Percentiles rank a stretch among this genome's conserved stretches.
Evolutionary conservation across 2,113 vertebrate species (phyloP).

Genomic region (Lathamus discolor): DNA sequence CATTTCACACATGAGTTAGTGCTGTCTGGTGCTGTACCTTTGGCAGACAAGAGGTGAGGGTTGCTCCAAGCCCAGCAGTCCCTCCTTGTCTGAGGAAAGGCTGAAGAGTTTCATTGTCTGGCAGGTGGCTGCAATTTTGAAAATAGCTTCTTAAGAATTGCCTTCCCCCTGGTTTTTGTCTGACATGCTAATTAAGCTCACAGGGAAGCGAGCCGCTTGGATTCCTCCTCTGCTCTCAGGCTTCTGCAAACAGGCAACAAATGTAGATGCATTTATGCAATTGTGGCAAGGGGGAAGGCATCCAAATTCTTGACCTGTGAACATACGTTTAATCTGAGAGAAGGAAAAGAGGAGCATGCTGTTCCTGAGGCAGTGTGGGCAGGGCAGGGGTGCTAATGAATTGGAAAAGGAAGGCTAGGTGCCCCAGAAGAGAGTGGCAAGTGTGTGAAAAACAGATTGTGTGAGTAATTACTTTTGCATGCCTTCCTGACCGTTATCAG

Average conservation of each 20-base stretch:
- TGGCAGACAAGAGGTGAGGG: neutral
- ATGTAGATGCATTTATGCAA: neutral
- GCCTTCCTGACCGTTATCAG: conserved; percentile 70
- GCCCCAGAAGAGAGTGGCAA: conserved; percentile 38
- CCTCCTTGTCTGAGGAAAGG: neutral
- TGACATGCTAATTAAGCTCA: conserved; percentile 50
- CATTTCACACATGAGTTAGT: neutral
- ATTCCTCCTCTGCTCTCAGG: neutral
- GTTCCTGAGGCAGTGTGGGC: conserved; percentile 15
- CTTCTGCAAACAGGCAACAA: neutral
- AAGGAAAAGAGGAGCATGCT: conserved; percentile 19
- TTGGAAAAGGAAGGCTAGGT: conserved; percentile 42
- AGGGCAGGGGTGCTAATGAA: conserved; percentile 60
- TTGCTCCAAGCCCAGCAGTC: neutral
- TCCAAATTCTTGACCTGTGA: conserved; percentile 38
- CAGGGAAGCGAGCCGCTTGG: neutral
- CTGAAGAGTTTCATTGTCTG: neutral
- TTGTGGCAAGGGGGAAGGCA: neutral
- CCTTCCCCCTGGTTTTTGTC: neutral
- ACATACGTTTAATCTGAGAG: neutral
- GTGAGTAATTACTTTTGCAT: conserved; percentile 74
- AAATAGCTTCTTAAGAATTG: conserved; percentile 35
- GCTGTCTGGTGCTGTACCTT: neutral
- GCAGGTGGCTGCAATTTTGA: conserved; percentile 41
- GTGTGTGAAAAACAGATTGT: conserved; percentile 71